A percentile compares a stretch with the other conserved stretches of the same genome.
Evolutionary conservation across 2,797 vertebrate species (phyloP).

Genomic region (Rhinogobio ventralis): DNA sequence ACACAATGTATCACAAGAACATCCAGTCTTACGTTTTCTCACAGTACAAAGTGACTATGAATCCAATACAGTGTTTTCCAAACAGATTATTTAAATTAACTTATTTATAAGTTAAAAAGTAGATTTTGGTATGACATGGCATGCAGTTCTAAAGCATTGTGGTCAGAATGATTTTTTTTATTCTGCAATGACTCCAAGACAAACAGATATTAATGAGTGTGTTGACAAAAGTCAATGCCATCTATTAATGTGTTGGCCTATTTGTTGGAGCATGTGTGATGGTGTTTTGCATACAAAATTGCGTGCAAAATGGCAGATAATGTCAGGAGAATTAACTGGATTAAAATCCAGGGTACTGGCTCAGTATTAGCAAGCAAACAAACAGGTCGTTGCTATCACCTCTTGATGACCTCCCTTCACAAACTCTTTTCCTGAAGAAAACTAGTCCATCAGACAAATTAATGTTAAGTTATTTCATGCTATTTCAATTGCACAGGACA

Average conservation of each 20-base stretch:
- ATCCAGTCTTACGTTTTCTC: not conserved
- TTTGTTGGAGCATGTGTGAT: not conserved
- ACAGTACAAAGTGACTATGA: not conserved
- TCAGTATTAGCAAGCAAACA: not conserved
- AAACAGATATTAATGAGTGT: not conserved
- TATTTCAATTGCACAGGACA: not conserved
- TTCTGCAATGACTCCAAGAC: not conserved
- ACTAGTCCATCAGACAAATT: not conserved
- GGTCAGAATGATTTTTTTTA: not conserved
- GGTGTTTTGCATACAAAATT: not conserved
- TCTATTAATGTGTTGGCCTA: not conserved
- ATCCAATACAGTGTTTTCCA: not conserved
- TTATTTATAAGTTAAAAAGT: not conserved
- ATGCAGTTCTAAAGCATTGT: not conserved
- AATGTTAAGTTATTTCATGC: not conserved
- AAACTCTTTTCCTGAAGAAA: not conserved
- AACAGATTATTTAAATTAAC: not conserved
- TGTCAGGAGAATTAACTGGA: not conserved
- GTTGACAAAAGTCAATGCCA: not conserved
- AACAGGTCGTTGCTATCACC: not conserved
- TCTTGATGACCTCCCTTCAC: not conserved
- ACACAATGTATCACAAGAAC: slow-evolving; percentile 20
- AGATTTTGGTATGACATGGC: not conserved
- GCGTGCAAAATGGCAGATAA: not conserved
- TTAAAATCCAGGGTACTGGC: not conserved